A percentile compares a stretch with the other conserved stretches of the same genome.
Conservation (phyloP, 2,113 vertebrate species). For the Chrysochloris asiatica region DNA sequence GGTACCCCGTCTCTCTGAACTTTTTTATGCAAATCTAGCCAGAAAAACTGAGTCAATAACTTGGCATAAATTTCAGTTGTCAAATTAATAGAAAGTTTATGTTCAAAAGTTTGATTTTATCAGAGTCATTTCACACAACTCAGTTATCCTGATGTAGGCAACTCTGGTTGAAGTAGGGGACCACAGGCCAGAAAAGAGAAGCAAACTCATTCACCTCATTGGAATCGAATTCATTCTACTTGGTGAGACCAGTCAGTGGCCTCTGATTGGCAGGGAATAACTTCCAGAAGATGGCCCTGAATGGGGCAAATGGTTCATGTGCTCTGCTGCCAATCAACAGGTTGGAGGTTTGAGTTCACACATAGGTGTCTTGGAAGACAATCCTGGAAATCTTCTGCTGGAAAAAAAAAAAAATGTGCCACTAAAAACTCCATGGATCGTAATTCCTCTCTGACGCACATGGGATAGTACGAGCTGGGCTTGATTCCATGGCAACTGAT, state of each 20-base stretch:
- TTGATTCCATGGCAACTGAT: background rate
- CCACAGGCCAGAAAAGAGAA: background rate
- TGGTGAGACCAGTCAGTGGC: background rate
- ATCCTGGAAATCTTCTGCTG: background rate
- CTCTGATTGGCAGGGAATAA: background rate
- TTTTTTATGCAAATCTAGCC: background rate
- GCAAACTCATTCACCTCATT: background rate
- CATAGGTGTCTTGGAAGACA: background rate
- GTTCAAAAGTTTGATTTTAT: background rate
- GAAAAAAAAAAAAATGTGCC: background rate
- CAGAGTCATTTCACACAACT: background rate
- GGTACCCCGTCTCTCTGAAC: background rate
- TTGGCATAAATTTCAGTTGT: background rate
- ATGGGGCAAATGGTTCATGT: background rate
- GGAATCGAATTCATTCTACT: background rate
- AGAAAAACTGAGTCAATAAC: constrained; percentile 9
- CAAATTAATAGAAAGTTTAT: background rate
- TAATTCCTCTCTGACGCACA: background rate
- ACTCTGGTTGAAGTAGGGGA: background rate
- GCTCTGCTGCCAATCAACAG: background rate
- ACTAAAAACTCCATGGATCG: background rate
- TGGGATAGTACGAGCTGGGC: background rate
- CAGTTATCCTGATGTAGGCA: background rate
- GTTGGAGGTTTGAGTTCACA: background rate
- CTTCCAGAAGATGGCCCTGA: background rate